A percentile compares a stretch with the other conserved stretches of the same genome.
Conservation (phyloP, 2,797 vertebrate species). For the Prunella strophiata region DNA sequence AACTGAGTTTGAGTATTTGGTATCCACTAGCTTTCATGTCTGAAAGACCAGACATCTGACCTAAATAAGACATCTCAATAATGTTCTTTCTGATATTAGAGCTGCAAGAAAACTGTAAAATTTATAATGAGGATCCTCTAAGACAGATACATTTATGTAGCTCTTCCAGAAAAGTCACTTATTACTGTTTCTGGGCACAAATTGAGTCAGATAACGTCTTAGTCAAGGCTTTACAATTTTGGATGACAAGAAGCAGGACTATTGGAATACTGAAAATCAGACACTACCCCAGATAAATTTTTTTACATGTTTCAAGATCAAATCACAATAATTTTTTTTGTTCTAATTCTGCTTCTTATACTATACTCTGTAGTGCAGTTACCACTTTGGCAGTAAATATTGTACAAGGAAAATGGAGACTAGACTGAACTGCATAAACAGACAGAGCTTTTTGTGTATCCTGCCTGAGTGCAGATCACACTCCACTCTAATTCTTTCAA, state of each 20-base stretch:
- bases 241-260: background rate
- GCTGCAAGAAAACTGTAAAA: background rate
- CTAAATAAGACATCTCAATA: background rate
- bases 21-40: rapidly evolving
- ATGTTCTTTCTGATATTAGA: background rate
- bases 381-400: background rate
- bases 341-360: background rate
- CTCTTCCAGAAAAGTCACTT: background rate
- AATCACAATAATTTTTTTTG: background rate
- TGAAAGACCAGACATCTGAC: background rate
- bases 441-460: background rate
- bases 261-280: background rate
- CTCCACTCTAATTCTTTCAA: background rate
- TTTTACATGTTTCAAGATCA: background rate
- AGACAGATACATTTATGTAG: rapidly evolving
- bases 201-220: background rate
- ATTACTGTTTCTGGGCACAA: background rate
- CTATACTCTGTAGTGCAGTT: background rate
- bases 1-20: background rate
- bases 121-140: background rate
- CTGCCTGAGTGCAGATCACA: background rate
- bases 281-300: background rate
- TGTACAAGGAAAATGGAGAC: background rate
- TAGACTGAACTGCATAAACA: background rate
- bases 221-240: background rate